Base-by-base conservation (phyloP, 1,140 invertebrate genomes). In the Drosophila subpulchrella region DNA sequence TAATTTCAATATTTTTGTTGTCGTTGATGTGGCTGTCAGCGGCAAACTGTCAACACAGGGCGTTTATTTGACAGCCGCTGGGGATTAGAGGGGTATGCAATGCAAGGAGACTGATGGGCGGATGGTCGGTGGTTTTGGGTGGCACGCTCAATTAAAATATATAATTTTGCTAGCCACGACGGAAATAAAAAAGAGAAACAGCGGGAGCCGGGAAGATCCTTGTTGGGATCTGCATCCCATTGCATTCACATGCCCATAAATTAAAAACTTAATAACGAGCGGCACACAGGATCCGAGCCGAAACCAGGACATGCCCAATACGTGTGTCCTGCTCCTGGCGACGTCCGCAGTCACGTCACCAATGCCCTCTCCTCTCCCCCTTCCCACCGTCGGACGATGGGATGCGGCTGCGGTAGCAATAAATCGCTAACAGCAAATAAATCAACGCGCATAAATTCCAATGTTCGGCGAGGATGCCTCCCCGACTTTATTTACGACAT, bases 371-470 rank as follows among this genome's bases (percentile, higher is more conserved):
- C 20, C 38, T 32, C 38, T 32, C 32, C 39, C 42, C 55, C 41
- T 32, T 34, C 32, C 42, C n/a, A 44, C 61, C 24, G 34, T 4
- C 17, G 50, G 36, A 46, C 65, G 50, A 63, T 78, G 78, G 63
- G 78, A 76, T 86, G 83, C 74, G 74, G 71, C 83, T 86, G 83
- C 83, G 84, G 81, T 81, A 91, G 84, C 85, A 91, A 91, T 91
- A 91, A 91, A 91, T 91, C 81, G 84, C 84, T 88, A 91, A 91
- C 84, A 89, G 89, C 89, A 91, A 91, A 91, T 91, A 91, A 91
- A 91, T 91, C 89, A 91, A 82, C 78, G 88, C 84, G 74, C 81
- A 91, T 91, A 91, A 91, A 91, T 91, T 89, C 89, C 89, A 91
- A 89, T 89, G 89, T 84, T 77, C 84, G 60, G 77, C 88, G 83